Evolutionary conservation across 1,140 invertebrate species (phyloP).

Genomic region (Apolygus lucorum): DNA sequence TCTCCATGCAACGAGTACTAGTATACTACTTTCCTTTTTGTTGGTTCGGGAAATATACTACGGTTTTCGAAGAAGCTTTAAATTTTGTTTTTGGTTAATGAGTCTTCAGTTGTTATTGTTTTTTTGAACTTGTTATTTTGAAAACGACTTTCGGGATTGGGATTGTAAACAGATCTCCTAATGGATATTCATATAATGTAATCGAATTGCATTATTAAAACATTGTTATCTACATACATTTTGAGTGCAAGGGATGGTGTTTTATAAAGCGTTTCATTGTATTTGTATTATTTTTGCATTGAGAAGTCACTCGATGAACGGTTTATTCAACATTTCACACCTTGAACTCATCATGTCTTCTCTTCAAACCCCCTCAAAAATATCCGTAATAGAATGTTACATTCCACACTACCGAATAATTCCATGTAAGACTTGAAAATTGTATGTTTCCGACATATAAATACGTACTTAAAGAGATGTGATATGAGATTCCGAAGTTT

Average conservation of each 20-base stretch:
- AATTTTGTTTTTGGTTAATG: conserved; percentile 1
- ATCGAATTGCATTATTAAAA: no score
- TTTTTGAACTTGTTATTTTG: background rate
- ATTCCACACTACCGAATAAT: conserved; percentile 17
- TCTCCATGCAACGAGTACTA: background rate
- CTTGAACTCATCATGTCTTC: background rate
- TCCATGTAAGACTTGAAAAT: conserved; percentile 18
- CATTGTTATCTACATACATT: background rate
- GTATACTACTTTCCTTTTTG: background rate
- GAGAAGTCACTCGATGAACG: no score
- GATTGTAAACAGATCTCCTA: no score
- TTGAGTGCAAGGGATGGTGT: background rate
- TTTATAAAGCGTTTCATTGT: background rate
- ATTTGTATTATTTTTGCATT: background rate
- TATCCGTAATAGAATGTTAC: background rate
- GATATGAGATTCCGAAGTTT: background rate
- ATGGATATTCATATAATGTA: no score
- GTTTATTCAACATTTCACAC: background rate
- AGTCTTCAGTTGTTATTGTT: background rate
- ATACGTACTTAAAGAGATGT: conserved; percentile 14
- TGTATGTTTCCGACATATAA: background rate
- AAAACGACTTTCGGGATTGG: no score
- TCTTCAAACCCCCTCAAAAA: no score
- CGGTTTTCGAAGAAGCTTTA: conserved; percentile 1
- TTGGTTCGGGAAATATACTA: background rate